phyloP scores from a whole-genome alignment of 2,113 vertebrate species.

The Burhinus oedicnemus region DNA sequence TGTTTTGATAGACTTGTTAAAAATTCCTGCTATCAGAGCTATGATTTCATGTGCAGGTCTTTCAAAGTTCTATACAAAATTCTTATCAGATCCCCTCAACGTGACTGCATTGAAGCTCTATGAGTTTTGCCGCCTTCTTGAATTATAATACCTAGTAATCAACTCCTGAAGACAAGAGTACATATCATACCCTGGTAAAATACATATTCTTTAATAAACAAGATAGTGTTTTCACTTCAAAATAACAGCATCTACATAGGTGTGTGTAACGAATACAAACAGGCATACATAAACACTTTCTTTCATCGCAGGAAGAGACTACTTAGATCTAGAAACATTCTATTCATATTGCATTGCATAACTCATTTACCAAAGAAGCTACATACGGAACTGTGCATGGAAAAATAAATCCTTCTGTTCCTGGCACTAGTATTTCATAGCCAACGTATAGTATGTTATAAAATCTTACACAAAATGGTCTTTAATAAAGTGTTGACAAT shows the following conservation, averaged over 20 bases:
- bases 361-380: not conserved
- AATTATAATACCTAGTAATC: not conserved
- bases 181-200: not conserved
- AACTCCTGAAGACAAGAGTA: not conserved
- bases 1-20: not conserved
- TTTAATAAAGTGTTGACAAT: slow-evolving; percentile 8
- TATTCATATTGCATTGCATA: not conserved
- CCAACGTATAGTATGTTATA: not conserved
- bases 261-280: not conserved
- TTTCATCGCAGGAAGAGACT: not conserved
- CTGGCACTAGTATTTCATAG: not conserved
- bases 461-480: not conserved
- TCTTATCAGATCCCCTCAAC: not conserved
- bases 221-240: not conserved
- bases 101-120: not conserved
- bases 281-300: not conserved
- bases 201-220: not conserved
- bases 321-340: not conserved
- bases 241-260: not conserved
- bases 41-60: not conserved
- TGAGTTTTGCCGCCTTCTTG: not conserved
- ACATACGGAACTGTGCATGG: not conserved
- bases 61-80: not conserved
- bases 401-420: not conserved
- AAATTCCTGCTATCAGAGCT: not conserved